These are phyloP conservation scores for Chelmon rostratus DNA, from an alignment of 2,797 vertebrate species.

Conservation along the genomic window DNA sequence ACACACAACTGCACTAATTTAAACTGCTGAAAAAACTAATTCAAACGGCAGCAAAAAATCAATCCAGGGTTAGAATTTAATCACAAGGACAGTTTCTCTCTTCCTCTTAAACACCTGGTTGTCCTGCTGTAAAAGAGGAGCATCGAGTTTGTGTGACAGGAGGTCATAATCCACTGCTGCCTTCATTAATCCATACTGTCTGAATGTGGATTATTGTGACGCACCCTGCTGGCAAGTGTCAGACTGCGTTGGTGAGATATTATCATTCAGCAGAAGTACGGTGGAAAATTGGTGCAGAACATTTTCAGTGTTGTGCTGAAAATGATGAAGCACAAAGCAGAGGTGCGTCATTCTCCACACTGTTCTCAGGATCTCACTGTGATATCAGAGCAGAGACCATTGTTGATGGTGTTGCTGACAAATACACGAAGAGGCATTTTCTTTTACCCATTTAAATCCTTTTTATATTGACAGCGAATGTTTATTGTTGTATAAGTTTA, in stretches of 20 bases:
- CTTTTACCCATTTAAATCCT: too few relatives aligned
- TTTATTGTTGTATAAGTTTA: too few relatives aligned
- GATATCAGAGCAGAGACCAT: too few relatives aligned
- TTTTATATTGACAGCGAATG: too few relatives aligned
- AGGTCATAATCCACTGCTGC: not conserved
- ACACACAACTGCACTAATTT: not conserved
- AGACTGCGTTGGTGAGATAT: not conserved
- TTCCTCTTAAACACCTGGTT: not conserved
- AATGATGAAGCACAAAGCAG: slow-evolving; percentile 5
- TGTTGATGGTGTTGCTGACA: too few relatives aligned
- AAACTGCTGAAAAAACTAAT: not conserved
- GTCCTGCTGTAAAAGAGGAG: not conserved
- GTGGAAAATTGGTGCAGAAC: not conserved
- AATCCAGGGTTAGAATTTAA: not conserved
- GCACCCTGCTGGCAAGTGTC: not conserved
- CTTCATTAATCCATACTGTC: not conserved
- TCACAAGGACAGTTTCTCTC: too few relatives aligned
- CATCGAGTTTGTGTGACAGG: not conserved
- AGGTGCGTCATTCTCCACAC: not conserved
- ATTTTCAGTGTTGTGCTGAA: not conserved
- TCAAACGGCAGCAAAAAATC: not conserved
- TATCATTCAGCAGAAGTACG: not conserved
- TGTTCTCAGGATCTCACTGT: not conserved
- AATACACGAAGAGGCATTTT: too few relatives aligned
- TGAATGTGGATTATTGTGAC: not conserved